Base-by-base conservation (phyloP, 1,140 invertebrate genomes). In the Drosophila carrolli region DNA sequence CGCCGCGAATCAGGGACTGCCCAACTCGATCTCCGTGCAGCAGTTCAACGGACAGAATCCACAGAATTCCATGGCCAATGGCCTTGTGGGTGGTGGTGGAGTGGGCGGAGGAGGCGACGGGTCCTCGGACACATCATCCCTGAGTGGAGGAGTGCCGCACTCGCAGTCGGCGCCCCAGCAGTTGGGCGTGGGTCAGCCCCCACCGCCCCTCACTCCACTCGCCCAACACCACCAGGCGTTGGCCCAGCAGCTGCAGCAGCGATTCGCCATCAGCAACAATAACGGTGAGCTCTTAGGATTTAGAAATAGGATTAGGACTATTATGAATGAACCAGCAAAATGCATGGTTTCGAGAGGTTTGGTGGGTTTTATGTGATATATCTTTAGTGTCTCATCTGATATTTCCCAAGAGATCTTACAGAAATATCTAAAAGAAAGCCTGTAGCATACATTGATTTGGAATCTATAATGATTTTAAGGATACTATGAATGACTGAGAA, bases 221-320 rank as follows among this genome's bases (percentile, higher is more conserved):
- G 90, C 90, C 5, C 88, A 92, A 71, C 92, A 92, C 78, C 92
- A 92, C 75, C 92, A 92, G 74, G 92, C 92, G 55, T 67, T 92
- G 74, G 91, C 92, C 47, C 91, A 92, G 73, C 92, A 92, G 70
- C 75, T 92, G 60, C 92, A 92, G 66, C 90, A 92, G 78, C 81
- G 91, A 77, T 92, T 92, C 61, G 92, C 92, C 81, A 92, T 92
- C 83, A 91, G 83, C 89, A 92, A 92, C 74, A 92, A 91, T 90
- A 92, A 91, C 60, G 92, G 92, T 92, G 51, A 92, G 92, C 89
- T 10, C 5, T 37, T 3, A n/a, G 0, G 4, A 13, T 23, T 23
- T 23, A 50, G 27, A 50, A 14, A 48, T 37, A 38, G 10, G 62
- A 16, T 60, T 47, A 9, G 10, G 7, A 13, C 0, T 9, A 29